Evolutionary conservation across 2,113 vertebrate genomes (phyloP), one percentile per base, ranked within the genome.

Genomic region (Apaloderma vittatum): DNA sequence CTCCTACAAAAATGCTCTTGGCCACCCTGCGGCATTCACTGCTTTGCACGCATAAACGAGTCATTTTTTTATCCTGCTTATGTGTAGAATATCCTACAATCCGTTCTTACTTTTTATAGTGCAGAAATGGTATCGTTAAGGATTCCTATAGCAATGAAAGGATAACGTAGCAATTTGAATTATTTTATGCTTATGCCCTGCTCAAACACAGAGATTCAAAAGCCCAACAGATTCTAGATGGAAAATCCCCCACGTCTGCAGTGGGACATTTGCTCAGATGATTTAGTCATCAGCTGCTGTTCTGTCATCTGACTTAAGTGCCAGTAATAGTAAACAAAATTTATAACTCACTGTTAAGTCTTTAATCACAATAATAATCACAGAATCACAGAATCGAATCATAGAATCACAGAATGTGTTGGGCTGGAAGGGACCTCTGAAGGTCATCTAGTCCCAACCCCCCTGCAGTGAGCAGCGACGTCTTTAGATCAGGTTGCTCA

Each of bases 101-200:
- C 30, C 12, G 9, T 36, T 22, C 2, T 8, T 22, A 17, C 7
- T 18, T 52, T 17, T 18, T 46, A 19, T 46, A 45, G 16, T 18
- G 23, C 59, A 61, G 30, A 57, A 51, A 57, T 15, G 49, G 30
- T 16, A 11, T 5, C 3, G 1, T 34, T 22, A 43, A 32, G 8
- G 29, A 9, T 73, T 88, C 61, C 34, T 76, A 1, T 9, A 52
- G 45, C 34, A 70, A 23, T 12, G 43, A 54, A 92, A 72, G 17
- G 4, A 59, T 3, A 7, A 23, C 0, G 5, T 12, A 59, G 23
- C 14, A n/a, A 71, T 5, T 57, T 1, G 2, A 54, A 37, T 58
- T 59, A 26, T 66, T 87, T 78, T 46, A 52, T 49, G 30, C 46
- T 74, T 49, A 43, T 4, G 0, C 20, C 27, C 29, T 48, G 20